These are phyloP conservation scores for Callitettix versicolor DNA, from an alignment of 1,140 invertebrate genomes.

Conservation along the genomic window DNA sequence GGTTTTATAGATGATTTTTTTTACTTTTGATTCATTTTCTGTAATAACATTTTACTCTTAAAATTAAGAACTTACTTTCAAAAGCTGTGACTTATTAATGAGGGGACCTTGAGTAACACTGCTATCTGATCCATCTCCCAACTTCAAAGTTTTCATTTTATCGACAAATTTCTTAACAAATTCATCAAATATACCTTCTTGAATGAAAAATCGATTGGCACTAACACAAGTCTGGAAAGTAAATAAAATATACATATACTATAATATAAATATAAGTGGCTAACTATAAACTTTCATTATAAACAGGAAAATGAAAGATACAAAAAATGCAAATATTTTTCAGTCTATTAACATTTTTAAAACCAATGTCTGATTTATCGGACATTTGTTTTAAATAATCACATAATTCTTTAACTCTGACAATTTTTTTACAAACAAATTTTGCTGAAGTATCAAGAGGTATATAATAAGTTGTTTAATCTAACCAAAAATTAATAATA, in stretches of 20 bases:
- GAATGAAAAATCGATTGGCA: constrained; percentile 87
- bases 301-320: background rate
- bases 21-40: no score
- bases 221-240: constrained; percentile 81
- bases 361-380: no score
- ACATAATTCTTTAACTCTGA: no score
- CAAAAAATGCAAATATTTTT: background rate
- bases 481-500: no score
- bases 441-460: no score
- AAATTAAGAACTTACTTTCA: constrained; percentile 52
- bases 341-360: background rate
- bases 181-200: constrained; percentile 69
- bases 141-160: constrained; percentile 39
- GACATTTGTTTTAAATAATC: no score
- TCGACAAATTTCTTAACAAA: constrained; percentile 73
- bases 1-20: no score
- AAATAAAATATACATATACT: constrained; percentile 16
- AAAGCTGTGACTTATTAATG: constrained; percentile 77
- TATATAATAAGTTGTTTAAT: no score
- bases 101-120: constrained; percentile 58
- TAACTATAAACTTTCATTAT: background rate
- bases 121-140: constrained; percentile 17
- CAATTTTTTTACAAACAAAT: no score
- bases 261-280: background rate
- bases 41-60: no score